Evolutionary conservation across 2,113 vertebrate genomes (phyloP), one percentile per base, ranked within the genome.

Genomic region (Chaetorhynchus papuensis): DNA sequence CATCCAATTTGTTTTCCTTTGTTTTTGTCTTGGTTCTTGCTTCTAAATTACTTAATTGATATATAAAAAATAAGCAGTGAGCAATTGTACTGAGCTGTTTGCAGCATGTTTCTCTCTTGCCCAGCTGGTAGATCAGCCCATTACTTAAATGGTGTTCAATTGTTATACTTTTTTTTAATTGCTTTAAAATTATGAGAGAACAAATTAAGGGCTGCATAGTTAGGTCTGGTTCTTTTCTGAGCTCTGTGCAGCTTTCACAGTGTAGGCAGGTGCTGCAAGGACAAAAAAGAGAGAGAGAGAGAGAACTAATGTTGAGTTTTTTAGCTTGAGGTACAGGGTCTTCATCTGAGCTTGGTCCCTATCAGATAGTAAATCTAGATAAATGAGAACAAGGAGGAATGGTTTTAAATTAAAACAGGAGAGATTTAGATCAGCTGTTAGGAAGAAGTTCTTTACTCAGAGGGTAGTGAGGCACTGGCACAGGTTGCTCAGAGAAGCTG

Each of bases 1-100:
- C 76, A 86, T 95, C 59, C 57, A 44, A 64, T 84, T 93, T 95
- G 57, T 93, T 94, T 96, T 95, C 16, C 63, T 92, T 88, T 95
- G 82, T 44, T 95, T 94, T 88, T 74, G 30, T 90, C 56, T 81
- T 74, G 31, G 50, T 88, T 93, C 83, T 88, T 92, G 39, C 49
- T 91, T 96, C 79, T 94, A 85, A 92, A 94, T 94, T 60, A 68
- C 69, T 89, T 89, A 93, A 90, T 94, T 96, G 90, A 90, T 80
- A 77, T 63, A 70, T 15, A 71, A 90, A 94, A 91, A 91, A 50
- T 54, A 88, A 88, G 78, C 85, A 93, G 45, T 60, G 63, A 94
- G 75, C 88, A 94, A 86, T 83, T 88, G 82, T 85, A 83, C 33
- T 19, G 54, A 87, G 53, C 74, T 76, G 50, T 96, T 90, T 96